phyloP scores from a whole-genome alignment of 2,797 vertebrate genomes.

The Microhierax caerulescens region DNA sequence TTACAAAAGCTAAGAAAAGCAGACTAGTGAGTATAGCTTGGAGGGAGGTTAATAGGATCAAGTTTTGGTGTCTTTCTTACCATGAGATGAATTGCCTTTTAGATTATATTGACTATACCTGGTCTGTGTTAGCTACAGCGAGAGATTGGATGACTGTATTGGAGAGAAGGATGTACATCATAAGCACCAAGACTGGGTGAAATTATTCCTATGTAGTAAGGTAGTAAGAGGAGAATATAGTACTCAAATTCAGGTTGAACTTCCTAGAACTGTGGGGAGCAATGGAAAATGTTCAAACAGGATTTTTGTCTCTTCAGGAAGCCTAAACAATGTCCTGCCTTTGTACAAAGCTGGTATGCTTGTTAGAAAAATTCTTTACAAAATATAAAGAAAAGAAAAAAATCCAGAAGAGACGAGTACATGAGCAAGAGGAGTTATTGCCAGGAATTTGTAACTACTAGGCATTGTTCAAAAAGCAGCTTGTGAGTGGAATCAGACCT shows the following conservation, averaged over 20 bases:
- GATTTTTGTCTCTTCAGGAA: background rate
- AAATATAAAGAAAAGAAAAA: background rate
- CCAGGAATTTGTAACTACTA: background rate
- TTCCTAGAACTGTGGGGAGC: background rate
- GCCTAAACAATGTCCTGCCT: background rate
- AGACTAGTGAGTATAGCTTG: background rate
- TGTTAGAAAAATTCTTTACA: background rate
- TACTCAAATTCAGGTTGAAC: background rate
- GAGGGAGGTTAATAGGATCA: background rate
- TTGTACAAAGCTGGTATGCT: background rate
- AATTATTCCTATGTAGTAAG: background rate
- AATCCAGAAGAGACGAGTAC: background rate
- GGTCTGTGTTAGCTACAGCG: background rate
- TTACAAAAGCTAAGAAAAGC: background rate
- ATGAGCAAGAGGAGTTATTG: rapidly evolving
- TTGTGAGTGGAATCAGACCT: background rate
- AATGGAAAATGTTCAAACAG: background rate
- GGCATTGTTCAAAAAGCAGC: background rate
- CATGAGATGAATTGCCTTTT: background rate
- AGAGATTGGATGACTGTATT: background rate
- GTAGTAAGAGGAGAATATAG: background rate
- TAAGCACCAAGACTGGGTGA: background rate
- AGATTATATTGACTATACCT: background rate
- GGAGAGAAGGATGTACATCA: background rate
- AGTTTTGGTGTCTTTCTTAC: background rate